These are phyloP conservation scores for Sminthurides bifidus DNA, from an alignment of 1,140 invertebrate genomes.

Conservation along the genomic window DNA sequence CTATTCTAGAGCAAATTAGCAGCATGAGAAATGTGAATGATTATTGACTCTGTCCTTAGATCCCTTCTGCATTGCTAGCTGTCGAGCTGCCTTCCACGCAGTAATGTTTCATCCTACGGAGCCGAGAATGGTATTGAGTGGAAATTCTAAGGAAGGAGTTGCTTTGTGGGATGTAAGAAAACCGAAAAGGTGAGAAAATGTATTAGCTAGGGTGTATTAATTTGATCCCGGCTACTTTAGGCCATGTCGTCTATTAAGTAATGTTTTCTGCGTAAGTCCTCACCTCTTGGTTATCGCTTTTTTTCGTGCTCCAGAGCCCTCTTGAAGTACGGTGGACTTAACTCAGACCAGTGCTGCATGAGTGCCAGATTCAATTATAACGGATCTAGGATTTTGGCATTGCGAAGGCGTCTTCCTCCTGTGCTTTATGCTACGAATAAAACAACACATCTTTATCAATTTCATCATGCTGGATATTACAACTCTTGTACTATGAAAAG, in stretches of 20 bases:
- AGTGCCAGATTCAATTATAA: constrained; percentile 74
- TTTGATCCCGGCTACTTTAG: not conserved
- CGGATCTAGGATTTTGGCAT: constrained; percentile 65
- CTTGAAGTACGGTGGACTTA: constrained; percentile 54
- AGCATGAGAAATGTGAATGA: too few species aligned
- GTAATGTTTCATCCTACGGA: constrained; percentile 82
- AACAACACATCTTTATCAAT: constrained; percentile 59
- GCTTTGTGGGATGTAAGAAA: constrained; percentile 77
- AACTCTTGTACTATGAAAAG: constrained; percentile 97
- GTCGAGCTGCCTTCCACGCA: constrained; percentile 67
- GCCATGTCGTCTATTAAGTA: not conserved
- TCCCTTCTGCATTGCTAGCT: constrained; percentile 51
- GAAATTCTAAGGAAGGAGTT: constrained; percentile 78
- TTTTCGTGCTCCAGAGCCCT: constrained; percentile 37
- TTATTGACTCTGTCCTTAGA: too few species aligned
- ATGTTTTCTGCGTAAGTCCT: not conserved
- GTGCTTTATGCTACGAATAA: constrained; percentile 62
- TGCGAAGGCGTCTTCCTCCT: constrained; percentile 68
- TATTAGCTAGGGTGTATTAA: not conserved
- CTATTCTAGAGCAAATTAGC: too few species aligned
- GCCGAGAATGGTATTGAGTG: constrained; percentile 65
- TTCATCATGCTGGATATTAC: constrained; percentile 83
- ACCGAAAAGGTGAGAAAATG: constrained; percentile 56
- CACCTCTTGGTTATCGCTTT: constrained; percentile 3
- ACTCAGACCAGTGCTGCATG: constrained; percentile 68